Evolutionary conservation across 1,140 invertebrate genomes (phyloP).

Genomic region (Eumaeus atala): DNA sequence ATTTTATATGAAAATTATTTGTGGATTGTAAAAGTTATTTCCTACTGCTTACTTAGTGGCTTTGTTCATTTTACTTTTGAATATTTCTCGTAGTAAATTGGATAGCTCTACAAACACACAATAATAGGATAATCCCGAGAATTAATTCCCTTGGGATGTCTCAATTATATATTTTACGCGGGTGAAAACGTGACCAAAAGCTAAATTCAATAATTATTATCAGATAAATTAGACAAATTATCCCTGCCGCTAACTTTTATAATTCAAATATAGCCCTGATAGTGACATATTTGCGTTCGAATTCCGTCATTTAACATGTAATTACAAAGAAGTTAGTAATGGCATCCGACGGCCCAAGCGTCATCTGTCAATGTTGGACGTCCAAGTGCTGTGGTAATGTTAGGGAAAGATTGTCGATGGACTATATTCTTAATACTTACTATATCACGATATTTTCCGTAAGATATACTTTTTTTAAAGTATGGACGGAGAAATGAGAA

Average conservation of each 20-base stretch:
- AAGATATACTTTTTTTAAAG: no score
- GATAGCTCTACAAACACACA: background rate
- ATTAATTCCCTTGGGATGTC: no score
- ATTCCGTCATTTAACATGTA: background rate
- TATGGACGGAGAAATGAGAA: no score
- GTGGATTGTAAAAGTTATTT: no score
- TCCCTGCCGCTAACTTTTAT: background rate
- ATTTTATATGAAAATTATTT: background rate
- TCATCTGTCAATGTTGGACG: constrained; percentile 3
- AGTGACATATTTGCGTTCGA: background rate
- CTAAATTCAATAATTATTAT: no score
- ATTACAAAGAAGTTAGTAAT: constrained; percentile 1
- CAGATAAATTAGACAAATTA: background rate
- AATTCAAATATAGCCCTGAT: background rate
- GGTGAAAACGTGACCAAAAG: no score
- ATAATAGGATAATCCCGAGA: background rate
- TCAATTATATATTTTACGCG: no score
- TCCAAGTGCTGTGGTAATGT: background rate
- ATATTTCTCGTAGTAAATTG: background rate
- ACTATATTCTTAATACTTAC: background rate
- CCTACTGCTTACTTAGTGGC: no score
- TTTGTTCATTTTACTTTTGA: background rate
- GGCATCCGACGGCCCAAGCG: background rate
- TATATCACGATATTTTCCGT: background rate
- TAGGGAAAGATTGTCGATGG: background rate